Evolutionary conservation across 2,888 invertebrate genomes (phyloP), one percentile per base, ranked within the genome.

Genomic region (Altica lythri): DNA sequence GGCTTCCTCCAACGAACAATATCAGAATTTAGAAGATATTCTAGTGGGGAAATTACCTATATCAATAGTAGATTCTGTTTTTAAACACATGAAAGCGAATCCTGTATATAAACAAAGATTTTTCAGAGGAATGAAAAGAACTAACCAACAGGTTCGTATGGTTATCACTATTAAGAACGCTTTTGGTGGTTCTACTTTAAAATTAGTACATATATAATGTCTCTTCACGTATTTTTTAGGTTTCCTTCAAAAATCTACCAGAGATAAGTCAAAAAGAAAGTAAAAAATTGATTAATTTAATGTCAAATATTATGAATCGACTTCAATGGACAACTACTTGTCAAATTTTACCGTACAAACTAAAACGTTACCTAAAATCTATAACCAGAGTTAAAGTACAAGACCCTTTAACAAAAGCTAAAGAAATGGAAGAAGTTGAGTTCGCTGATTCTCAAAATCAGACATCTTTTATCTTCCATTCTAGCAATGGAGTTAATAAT

Each of bases 401-500:
- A 8, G 59, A 61, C 18, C 51, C 54, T 1, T 49, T 66, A 35
- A 38, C 47, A 1, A 64, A 61, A 49, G 32, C 62, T 4, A 65
- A 60, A 29, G 60, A 63, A 27, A 64, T 66, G 66, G 62, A 67
- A 25, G 67, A 66, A 32, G 51, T 66, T 5, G 58, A 64, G 22
- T 55, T 63, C 13, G 66, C 55, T 6, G 58, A 60, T 9, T 30
- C 14, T 14, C 63, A 63, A 38, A 62, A 65, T 35, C 63, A 64
- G 44, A 60, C 61, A 43, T 60, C 51, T 10, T 70, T 63, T 42
- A 52, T 70, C 4, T 69, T 70, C 54, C 63, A 67, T 35, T 44
- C 59, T 3, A 30, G 35, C 4, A 29, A 40, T 16, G 61, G 51
- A 35, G 59, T 45, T 25, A 64, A 58, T 10, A 62, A 43, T 17